Percentiles rank a stretch among this genome's conserved stretches.
Conservation (phyloP, 2,113 vertebrate species). For the Anoura caudifer region DNA sequence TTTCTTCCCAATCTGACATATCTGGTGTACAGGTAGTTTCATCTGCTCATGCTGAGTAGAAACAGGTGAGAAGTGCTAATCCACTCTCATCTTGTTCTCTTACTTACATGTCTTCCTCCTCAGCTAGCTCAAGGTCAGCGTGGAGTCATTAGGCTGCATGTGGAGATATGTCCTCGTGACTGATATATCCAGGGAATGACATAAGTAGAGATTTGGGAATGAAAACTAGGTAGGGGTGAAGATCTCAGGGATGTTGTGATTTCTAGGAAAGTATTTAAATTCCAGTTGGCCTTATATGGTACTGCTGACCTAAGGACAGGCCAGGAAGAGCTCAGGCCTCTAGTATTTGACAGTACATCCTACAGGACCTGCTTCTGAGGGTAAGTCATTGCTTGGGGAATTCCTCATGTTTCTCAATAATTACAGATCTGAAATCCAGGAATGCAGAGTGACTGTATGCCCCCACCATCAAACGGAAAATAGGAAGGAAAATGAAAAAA, state of each 20-base stretch:
- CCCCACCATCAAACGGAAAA: background rate
- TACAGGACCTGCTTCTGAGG: background rate
- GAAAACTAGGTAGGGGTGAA: background rate
- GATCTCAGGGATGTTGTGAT: background rate
- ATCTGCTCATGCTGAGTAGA: background rate
- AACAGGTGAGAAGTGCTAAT: background rate
- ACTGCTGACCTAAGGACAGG: background rate
- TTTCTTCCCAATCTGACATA: background rate
- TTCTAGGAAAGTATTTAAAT: background rate
- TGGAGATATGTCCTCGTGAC: background rate
- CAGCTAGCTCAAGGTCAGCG: background rate
- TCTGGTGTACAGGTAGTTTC: background rate
- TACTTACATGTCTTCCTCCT: background rate
- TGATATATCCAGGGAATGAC: background rate
- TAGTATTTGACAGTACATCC: background rate
- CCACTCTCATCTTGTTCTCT: background rate
- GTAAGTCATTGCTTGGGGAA: background rate
- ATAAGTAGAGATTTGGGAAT: background rate
- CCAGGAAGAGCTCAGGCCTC: background rate
- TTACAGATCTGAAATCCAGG: background rate
- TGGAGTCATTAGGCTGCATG: background rate
- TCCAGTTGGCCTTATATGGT: background rate
- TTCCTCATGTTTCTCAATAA: background rate
- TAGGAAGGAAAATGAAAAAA: background rate
- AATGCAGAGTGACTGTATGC: background rate